Evolutionary conservation across 1,140 invertebrate genomes (phyloP).

Genomic region (Sipha flava): DNA sequence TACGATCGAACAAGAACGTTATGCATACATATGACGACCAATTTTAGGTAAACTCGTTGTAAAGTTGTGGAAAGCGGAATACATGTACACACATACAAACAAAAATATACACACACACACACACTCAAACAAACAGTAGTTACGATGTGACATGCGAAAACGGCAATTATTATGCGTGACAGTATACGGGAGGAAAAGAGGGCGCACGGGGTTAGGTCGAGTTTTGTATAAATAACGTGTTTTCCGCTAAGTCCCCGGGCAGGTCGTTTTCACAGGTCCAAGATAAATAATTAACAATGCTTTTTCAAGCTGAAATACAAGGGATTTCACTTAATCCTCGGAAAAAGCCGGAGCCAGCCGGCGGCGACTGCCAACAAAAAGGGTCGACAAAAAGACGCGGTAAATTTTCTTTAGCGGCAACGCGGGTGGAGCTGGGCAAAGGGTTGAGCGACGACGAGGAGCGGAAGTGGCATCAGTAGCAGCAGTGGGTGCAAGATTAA

Average conservation of each 20-base stretch:
- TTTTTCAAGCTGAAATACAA: conserved; percentile 31
- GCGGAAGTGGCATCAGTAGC: neutral
- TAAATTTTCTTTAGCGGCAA: conserved; percentile 13
- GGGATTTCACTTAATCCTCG: conserved; percentile 31
- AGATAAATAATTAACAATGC: conserved; percentile 32
- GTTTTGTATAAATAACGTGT: conserved; percentile 10
- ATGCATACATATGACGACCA: no score
- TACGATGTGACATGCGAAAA: neutral
- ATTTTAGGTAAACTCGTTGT: no score
- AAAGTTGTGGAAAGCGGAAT: no score
- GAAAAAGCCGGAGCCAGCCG: neutral
- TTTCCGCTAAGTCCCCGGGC: conserved; percentile 6
- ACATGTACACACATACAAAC: no score
- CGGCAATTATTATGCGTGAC: neutral
- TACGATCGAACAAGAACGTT: no score
- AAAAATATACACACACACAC: no score
- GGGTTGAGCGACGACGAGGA: neutral
- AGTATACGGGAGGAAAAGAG: neutral
- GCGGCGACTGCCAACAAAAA: neutral
- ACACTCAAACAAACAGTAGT: no score
- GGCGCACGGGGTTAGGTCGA: neutral
- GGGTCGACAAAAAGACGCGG: conserved; percentile 27
- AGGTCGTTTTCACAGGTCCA: conserved; percentile 14
- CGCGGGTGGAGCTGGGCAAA: neutral
- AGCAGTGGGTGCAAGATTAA: conserved; percentile 19